Evolutionary conservation across 2,113 vertebrate genomes (phyloP).

Genomic region (Charina bottae): DNA sequence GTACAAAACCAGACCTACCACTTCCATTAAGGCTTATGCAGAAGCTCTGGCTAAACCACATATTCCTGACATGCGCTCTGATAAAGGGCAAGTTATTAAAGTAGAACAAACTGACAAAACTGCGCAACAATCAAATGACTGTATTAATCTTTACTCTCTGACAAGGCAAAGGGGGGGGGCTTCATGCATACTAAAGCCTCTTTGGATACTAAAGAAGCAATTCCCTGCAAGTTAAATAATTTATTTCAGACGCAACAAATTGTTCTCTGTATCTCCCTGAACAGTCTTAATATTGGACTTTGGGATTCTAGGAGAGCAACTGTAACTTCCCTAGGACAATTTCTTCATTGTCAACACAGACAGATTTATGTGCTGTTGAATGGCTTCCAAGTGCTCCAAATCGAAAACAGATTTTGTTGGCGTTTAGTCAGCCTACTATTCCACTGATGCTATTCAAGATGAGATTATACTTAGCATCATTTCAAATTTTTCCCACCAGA

Average conservation of each 20-base stretch:
- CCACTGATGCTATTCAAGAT: no score
- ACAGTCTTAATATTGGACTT: neutral
- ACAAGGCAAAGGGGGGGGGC: neutral
- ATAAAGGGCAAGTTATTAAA: neutral
- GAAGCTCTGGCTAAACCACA: neutral
- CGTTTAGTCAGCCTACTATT: no score
- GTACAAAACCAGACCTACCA: neutral
- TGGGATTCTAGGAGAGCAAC: neutral
- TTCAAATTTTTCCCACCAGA: no score
- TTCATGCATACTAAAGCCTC: neutral
- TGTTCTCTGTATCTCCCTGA: neutral
- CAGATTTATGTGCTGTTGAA: neutral
- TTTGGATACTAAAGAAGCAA: neutral
- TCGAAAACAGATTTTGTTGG: no score
- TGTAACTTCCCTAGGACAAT: neutral
- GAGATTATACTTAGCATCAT: no score
- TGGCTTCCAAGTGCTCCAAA: no score
- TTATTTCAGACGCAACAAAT: neutral
- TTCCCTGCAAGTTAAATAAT: neutral
- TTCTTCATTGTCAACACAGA: neutral
- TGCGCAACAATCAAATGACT: neutral
- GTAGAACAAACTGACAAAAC: neutral
- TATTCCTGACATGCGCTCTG: neutral
- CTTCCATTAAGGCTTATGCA: neutral
- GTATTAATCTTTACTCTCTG: neutral